phyloP scores from a whole-genome alignment of 2,888 invertebrate genomes.

The Blera fallax region DNA sequence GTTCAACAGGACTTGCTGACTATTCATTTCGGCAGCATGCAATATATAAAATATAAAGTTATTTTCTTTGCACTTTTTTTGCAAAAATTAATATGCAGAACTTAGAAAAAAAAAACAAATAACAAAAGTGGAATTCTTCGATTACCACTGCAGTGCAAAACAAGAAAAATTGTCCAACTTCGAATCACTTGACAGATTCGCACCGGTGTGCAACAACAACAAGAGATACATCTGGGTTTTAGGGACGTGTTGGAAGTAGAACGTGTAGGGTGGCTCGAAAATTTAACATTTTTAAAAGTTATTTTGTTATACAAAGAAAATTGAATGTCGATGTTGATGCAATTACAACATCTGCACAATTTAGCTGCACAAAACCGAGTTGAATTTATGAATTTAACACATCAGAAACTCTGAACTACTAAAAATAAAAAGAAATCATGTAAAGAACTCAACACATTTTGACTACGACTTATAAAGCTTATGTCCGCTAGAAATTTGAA shows the following conservation, averaged over 20 bases:
- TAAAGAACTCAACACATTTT: no score
- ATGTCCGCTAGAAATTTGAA: no score
- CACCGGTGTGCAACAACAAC: slow-evolving; percentile 8
- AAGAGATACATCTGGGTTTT: neutral
- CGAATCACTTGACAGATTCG: slow-evolving; percentile 25
- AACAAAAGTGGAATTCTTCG: slow-evolving; percentile 19
- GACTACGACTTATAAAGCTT: no score
- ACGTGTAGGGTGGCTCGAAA: slow-evolving; percentile 4
- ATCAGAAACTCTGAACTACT: no score
- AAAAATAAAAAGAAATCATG: no score
- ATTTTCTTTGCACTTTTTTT: slow-evolving; percentile 4
- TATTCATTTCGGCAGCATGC: slow-evolving; percentile 47
- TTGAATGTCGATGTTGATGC: no score
- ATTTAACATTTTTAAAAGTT: neutral
- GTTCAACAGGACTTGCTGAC: slow-evolving; percentile 2
- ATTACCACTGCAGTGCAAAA: slow-evolving; percentile 68
- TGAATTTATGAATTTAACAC: no score
- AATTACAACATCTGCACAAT: no score
- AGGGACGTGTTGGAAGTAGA: neutral
- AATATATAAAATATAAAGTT: slow-evolving; percentile 46
- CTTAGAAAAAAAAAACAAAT: slow-evolving; percentile 29
- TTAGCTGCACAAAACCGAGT: no score
- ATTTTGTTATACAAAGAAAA: neutral
- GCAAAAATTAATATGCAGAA: slow-evolving; percentile 25
- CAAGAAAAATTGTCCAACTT: slow-evolving; percentile 58